Conservation (phyloP, 1,140 invertebrate species). For the Plodia interpunctella region DNA sequence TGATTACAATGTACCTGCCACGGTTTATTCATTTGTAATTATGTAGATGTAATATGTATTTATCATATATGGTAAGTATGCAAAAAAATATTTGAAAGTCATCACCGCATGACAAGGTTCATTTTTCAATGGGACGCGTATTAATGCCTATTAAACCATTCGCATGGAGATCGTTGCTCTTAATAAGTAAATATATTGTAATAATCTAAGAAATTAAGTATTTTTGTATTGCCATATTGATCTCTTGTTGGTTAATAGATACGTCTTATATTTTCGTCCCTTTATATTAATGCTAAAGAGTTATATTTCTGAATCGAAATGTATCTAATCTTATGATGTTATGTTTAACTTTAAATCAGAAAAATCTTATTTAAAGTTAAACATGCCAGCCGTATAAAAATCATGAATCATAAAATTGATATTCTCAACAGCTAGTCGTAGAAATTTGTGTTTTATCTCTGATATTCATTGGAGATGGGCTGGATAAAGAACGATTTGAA, state of each 20-base stretch:
- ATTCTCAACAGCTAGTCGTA: too few relatives aligned
- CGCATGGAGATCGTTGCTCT: neutral
- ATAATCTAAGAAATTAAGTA: constrained; percentile 13
- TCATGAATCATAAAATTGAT: too few relatives aligned
- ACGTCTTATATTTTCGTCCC: neutral
- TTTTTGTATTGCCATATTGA: constrained; percentile 29
- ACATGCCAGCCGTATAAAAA: too few relatives aligned
- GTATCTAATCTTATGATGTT: neutral
- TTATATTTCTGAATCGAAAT: constrained; percentile 1
- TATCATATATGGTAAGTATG: neutral
- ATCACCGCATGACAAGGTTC: neutral
- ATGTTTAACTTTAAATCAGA: too few relatives aligned
- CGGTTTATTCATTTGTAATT: neutral
- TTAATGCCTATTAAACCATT: neutral
- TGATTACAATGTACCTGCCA: neutral
- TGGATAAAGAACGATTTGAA: too few relatives aligned
- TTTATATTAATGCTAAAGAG: neutral
- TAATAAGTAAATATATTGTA: neutral
- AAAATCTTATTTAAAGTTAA: too few relatives aligned
- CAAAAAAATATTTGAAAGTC: neutral
- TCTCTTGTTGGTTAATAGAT: constrained; percentile 15
- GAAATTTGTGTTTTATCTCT: too few relatives aligned
- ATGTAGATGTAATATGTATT: neutral
- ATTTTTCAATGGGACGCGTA: neutral
- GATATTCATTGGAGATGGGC: too few relatives aligned